Base-by-base conservation (phyloP, 2,888 invertebrate genomes). In the Catocala fraxini region DNA sequence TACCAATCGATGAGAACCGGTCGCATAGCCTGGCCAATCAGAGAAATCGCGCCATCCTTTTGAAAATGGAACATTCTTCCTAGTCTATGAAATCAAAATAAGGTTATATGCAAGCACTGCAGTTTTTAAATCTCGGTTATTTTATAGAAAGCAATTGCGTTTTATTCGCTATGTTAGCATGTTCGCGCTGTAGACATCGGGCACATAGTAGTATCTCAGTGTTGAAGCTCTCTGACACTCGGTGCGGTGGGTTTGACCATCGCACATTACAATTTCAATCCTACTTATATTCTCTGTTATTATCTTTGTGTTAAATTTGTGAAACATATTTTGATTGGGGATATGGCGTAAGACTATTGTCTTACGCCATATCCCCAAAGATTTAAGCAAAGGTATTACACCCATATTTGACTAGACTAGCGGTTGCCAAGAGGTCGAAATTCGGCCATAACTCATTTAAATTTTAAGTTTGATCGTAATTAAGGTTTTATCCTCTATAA, bases 221-320 rank as follows among this genome's bases (percentile, higher is more conserved):
- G 88, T 86, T 87, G 69, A 74, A 82, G 78, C 84, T n/a, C n/a
- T n/a, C n/a, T n/a, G 86, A 85, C 90, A 87, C 85, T 90, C 89
- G 85, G 77, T 77, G 87, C 84, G 89, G 89, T 86, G 87, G 82
- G 86, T 83, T 75, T 75, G 51, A 48, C 59, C 53, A 64, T 68
- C 69, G 59, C 51, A 46, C 59, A 51, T 61, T 25, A 13, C 41
- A 51, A 35, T 56, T 49, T 43, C 34, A 12, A 46, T 43, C 9
- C 42, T 46, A 43, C 13, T 47, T 45, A n/a, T 12, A 13, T 13
- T 52, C 54, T 49, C 45, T 51, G 46, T 46, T 57, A 25, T 34
- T 54, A 56, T 48, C 54, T 63, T 58, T 54, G 73, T 77, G 77
- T 49, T 66, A 59, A 35, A 43, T 56, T 52, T 63, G 76, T 77